Base-by-base conservation (phyloP, 2,797 vertebrate genomes). In the Semaprochilodus insignis region DNA sequence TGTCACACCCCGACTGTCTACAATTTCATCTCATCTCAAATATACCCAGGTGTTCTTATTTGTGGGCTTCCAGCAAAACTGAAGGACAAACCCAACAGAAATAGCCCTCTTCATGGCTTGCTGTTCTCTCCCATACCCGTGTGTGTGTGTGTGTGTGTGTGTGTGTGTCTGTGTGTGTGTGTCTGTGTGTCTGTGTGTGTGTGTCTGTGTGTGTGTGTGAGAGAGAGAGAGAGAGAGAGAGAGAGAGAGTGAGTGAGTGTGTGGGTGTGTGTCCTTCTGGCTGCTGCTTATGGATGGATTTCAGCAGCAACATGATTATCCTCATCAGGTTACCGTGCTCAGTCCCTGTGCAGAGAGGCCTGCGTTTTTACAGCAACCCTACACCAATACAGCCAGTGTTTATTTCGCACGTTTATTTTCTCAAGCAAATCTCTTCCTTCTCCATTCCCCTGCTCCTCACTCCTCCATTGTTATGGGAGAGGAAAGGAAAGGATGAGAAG, bases 391-490 rank as follows among this genome's bases (percentile, higher is more conserved):
- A 52, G 87, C 69, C 60, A 81, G 89, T 90, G 85, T 92, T 91
- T 89, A 88, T 92, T 91, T 92, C 91, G 81, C 88, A 89, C 83
- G 86, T 91, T 93, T 93, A 90, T 94, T 94, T 94, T 93, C 85
- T 90, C 87, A 90, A 91, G 88, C 70, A 23, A 89, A 78, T 89
- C 79, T 79, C 88, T 90, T 92, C 91, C 95, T 93, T 93, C 86
- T 91, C 88, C 79, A 62, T 83, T 84, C 65, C 81, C 80, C 84
- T 65, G 75, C 85, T 82, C 80, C 31, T 88, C 88, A 85, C 81
- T 83, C 84, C 83, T 90, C 87, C 87, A 91, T 92, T 91, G 87
- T 92, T 83, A 69, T 71, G 80, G 57, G n/a, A 82, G 77, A 81
- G 85, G 83, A 83, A 83, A 48, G 31, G 34, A 84, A 63, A 67